Percentiles rank a stretch among this genome's conserved stretches.
Evolutionary conservation across 2,888 invertebrate species (phyloP).

Genomic region (Bellardia bayeri): DNA sequence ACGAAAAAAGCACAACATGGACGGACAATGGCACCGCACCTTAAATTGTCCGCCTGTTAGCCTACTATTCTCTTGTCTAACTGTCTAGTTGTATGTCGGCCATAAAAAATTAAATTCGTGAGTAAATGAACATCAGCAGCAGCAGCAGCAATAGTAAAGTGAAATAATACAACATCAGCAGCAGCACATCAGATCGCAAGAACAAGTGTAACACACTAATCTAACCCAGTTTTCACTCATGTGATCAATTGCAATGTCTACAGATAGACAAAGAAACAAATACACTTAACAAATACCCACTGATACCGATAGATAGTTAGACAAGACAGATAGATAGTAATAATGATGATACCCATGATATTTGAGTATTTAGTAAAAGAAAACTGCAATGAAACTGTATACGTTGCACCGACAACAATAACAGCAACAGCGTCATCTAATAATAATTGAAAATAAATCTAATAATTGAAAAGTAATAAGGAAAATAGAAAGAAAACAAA

Average conservation of each 20-base stretch:
- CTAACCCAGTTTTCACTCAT: slow-evolving; percentile 67
- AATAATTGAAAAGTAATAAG: slow-evolving; percentile 49
- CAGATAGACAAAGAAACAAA: slow-evolving; percentile 4
- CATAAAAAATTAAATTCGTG: slow-evolving; percentile 46
- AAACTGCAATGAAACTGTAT: neutral
- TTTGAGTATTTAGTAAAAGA: slow-evolving; percentile 43
- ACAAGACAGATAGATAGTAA: neutral
- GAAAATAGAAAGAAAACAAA: slow-evolving; percentile 36
- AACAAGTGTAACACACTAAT: slow-evolving; percentile 68
- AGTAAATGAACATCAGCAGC: slow-evolving; percentile 46
- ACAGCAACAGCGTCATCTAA: neutral
- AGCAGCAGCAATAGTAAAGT: slow-evolving; percentile 33
- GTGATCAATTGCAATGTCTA: slow-evolving; percentile 63
- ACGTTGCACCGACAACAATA: slow-evolving; percentile 11
- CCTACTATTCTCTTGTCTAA: slow-evolving; percentile 43
- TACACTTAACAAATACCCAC: slow-evolving; percentile 7
- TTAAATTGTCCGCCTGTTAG: slow-evolving; percentile 54
- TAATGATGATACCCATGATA: slow-evolving; percentile 51
- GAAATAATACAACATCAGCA: slow-evolving; percentile 38
- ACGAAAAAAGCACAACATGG: slow-evolving; percentile 11
- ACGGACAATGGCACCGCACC: slow-evolving; percentile 62
- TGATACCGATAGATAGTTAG: slow-evolving; percentile 18
- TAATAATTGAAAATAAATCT: slow-evolving; percentile 42
- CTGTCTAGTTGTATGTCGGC: slow-evolving; percentile 41
- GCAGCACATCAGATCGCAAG: slow-evolving; percentile 22